These are phyloP conservation scores for Hyposoter dolosus DNA, from an alignment of 2,888 invertebrate genomes.

Conservation along the genomic window DNA sequence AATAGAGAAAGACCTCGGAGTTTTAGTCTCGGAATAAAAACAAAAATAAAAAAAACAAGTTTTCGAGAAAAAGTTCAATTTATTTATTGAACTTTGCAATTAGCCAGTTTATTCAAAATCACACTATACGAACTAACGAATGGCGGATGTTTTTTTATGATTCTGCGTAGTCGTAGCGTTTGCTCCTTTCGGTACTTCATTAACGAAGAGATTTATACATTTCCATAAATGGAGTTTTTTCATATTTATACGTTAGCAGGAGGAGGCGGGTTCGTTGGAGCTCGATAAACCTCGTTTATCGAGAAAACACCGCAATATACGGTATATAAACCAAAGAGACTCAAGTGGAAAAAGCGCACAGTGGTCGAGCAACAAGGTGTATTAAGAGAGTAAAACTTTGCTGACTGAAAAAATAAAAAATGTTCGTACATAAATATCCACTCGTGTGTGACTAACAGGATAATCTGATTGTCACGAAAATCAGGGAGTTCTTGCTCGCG, in stretches of 20 bases:
- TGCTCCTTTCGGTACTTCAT: constrained; percentile 52
- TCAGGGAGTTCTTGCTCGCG: constrained; percentile 47
- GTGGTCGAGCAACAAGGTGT: constrained; percentile 3
- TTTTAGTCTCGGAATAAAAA: background rate
- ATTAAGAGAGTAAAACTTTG: constrained; percentile 29
- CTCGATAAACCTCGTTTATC: constrained; percentile 63
- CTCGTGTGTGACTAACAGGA: constrained; percentile 39
- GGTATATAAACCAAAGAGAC: background rate
- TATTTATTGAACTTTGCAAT: background rate
- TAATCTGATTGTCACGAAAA: constrained; percentile 59
- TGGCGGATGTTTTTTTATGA: background rate
- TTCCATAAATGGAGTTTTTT: constrained; percentile 7
- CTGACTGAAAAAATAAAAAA: constrained; percentile 2
- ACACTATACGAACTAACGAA: background rate
- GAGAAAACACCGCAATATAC: constrained; percentile 32
- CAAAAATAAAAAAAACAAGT: background rate
- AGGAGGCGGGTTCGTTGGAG: constrained; percentile 16
- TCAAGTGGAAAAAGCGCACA: background rate
- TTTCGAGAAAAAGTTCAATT: background rate
- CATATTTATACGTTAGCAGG: constrained; percentile 36
- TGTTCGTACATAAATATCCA: background rate
- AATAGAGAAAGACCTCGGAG: background rate
- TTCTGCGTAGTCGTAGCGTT: background rate
- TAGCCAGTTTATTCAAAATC: background rate
- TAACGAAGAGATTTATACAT: constrained; percentile 30